These are phyloP conservation scores for Zapus hudsonius DNA, from an alignment of 2,113 vertebrate species.

Conservation along the genomic window DNA sequence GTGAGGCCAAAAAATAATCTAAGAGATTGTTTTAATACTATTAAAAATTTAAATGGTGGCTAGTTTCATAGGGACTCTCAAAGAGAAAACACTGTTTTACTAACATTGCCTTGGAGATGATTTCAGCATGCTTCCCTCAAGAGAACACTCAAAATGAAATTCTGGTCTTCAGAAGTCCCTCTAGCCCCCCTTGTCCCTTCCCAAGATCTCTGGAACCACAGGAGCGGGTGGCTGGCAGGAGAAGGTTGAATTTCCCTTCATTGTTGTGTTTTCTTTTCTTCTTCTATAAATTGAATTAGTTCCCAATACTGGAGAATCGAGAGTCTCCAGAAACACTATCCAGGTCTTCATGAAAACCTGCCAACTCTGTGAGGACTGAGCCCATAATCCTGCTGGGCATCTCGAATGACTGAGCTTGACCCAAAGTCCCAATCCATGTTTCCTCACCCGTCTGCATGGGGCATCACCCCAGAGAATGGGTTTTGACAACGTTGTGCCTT, in stretches of 20 bases:
- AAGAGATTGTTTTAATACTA: neutral
- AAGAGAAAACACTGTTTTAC: neutral
- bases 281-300: neutral
- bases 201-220: neutral
- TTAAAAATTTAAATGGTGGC: neutral
- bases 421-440: neutral
- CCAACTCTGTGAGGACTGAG: neutral
- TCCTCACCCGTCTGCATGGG: neutral
- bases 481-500: neutral
- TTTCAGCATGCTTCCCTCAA: neutral
- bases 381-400: neutral
- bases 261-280: neutral
- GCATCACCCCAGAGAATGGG: neutral
- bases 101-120: neutral
- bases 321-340: neutral
- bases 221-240: neutral
- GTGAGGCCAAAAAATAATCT: slow-evolving; percentile 30
- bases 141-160: neutral
- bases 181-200: neutral
- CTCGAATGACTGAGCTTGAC: neutral
- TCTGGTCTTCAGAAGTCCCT: too few species aligned
- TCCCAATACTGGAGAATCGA: neutral
- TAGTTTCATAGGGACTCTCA: neutral
- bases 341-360: neutral
- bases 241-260: neutral